These are phyloP conservation scores for Hofmannophila pseudospretella DNA, from an alignment of 2,888 invertebrate genomes.

Conservation along the genomic window DNA sequence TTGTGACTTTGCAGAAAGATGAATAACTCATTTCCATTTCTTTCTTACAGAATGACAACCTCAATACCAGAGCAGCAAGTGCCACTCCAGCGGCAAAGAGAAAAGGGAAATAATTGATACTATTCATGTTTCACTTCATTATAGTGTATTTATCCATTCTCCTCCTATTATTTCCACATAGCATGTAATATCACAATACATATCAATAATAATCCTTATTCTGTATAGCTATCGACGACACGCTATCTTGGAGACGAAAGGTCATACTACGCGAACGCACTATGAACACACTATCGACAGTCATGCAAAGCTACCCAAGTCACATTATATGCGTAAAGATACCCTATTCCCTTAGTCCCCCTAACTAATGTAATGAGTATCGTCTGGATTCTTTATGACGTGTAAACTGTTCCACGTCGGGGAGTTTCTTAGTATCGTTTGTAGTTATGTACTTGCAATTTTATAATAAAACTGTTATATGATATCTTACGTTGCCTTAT, in stretches of 20 bases:
- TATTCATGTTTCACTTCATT: conserved; percentile 56
- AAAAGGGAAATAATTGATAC: conserved; percentile 73
- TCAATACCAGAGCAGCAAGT: conserved; percentile 54
- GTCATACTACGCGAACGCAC: conserved; percentile 23
- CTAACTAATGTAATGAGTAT: conserved; percentile 29
- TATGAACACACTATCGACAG: conserved; percentile 34
- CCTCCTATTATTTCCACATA: conserved; percentile 67
- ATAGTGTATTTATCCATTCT: conserved; percentile 67
- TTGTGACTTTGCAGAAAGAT: too few relatives aligned
- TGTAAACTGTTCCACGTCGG: conserved; percentile 25
- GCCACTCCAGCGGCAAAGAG: conserved; percentile 69
- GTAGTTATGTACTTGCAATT: conserved; percentile 58
- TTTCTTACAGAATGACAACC: conserved; percentile 45
- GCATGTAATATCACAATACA: conserved; percentile 75
- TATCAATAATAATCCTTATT: conserved; percentile 45
- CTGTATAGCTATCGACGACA: conserved; percentile 45
- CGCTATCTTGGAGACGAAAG: conserved; percentile 1
- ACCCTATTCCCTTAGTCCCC: conserved; percentile 23
- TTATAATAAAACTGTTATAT: conserved; percentile 61
- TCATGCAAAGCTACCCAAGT: conserved; percentile 37
- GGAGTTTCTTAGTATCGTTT: conserved; percentile 39
- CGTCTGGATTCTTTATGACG: conserved; percentile 24
- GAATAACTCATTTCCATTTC: too few relatives aligned
- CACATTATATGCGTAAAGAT: conserved; percentile 24
- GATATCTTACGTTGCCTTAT: conserved; percentile 28